A percentile compares a stretch with the other conserved stretches of the same genome.
phyloP scores from a whole-genome alignment of 2,888 invertebrate genomes.

The Drosophila tanythrix region DNA sequence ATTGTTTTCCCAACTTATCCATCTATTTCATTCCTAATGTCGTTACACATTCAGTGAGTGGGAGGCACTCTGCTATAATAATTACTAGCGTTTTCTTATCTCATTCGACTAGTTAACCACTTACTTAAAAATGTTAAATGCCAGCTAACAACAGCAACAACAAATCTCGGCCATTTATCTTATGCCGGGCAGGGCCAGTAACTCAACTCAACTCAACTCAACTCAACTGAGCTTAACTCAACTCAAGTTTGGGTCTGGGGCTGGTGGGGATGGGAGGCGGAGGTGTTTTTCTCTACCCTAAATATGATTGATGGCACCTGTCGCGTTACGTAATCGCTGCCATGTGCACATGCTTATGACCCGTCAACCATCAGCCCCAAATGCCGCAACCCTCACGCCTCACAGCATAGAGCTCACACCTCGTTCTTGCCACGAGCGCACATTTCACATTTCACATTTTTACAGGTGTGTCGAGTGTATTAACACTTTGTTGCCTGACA shows the following conservation, averaged over 20 bases:
- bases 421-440: slow-evolving; percentile 8
- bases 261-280: not conserved
- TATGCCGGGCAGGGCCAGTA: slow-evolving; percentile 1
- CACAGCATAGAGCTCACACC: not conserved
- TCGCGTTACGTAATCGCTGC: slow-evolving; percentile 79
- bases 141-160: slow-evolving; percentile 30
- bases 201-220: not conserved
- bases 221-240: not conserved
- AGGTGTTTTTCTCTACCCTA: slow-evolving; percentile 42
- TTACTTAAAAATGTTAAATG: slow-evolving; percentile 62
- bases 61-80: slow-evolving; percentile 23
- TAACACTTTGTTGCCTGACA: slow-evolving; percentile 73
- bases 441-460: slow-evolving; percentile 57
- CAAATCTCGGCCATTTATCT: slow-evolving; percentile 69
- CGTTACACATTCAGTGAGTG: slow-evolving; percentile 19
- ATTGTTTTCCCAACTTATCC: slow-evolving; percentile 73
- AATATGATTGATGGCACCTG: slow-evolving; percentile 79
- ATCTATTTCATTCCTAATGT: slow-evolving; percentile 33
- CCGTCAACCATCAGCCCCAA: slow-evolving; percentile 35
- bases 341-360: slow-evolving; percentile 62
- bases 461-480: slow-evolving; percentile 63
- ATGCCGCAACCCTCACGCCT: not conserved
- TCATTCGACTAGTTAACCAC: slow-evolving; percentile 58
- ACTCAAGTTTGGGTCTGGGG: not conserved
- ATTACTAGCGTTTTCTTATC: slow-evolving; percentile 25